Conservation (phyloP, 2,888 invertebrate genomes). For the Syritta pipiens region DNA sequence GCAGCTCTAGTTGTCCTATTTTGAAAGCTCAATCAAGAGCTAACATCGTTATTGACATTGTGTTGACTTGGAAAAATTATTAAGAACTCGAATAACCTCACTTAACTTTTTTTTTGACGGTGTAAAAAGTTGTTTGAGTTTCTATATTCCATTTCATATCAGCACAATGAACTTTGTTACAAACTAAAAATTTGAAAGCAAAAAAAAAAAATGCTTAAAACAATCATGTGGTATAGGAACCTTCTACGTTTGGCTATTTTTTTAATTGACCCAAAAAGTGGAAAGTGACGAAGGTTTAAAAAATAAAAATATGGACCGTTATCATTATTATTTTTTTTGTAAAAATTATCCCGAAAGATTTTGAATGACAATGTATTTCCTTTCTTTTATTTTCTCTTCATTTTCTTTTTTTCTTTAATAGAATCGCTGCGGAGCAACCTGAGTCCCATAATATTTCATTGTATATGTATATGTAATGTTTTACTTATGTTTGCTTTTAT, state of each 20-base stretch:
- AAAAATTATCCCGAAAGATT: constrained; percentile 5
- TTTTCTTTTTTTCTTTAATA: constrained; percentile 15
- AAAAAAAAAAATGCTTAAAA: no score
- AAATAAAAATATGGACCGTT: no score
- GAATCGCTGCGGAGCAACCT: constrained; percentile 60
- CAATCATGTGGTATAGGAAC: not conserved
- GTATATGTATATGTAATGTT: constrained; percentile 31
- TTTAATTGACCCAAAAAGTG: constrained; percentile 53
- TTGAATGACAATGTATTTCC: constrained; percentile 8
- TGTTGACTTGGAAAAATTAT: no score
- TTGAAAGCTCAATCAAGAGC: no score
- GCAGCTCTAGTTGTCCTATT: no score
- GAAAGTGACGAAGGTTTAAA: constrained; percentile 29
- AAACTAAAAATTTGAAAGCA: no score
- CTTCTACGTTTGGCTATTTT: not conserved
- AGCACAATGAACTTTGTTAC: no score
- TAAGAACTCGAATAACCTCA: no score
- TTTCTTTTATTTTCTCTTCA: not conserved
- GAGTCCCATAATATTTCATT: constrained; percentile 49
- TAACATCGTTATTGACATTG: no score
- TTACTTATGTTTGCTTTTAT: constrained; percentile 14
- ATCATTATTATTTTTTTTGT: not conserved
- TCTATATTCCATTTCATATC: no score
- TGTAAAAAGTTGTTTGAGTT: no score
- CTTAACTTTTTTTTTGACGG: no score